Conservation (phyloP, 2,888 invertebrate genomes). For the Leptopilina syphax region DNA sequence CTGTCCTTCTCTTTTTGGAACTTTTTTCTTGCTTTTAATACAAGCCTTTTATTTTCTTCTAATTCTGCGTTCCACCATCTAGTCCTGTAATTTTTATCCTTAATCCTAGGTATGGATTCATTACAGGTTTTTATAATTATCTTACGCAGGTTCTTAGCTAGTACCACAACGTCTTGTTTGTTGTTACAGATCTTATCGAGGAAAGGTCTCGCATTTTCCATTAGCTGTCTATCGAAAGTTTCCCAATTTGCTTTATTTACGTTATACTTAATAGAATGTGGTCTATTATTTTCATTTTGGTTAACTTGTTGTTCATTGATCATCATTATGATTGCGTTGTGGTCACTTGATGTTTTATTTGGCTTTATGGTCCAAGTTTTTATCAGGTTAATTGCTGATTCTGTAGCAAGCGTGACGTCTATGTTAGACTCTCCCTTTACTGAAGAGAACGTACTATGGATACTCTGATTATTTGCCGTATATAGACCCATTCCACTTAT, state of each 20-base stretch:
- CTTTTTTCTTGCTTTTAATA: too few species aligned
- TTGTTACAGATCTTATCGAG: too few species aligned
- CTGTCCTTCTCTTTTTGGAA: too few species aligned
- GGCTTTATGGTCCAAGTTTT: neutral
- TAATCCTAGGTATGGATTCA: too few species aligned
- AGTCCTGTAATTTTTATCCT: too few species aligned
- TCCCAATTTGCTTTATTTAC: constrained; percentile 13
- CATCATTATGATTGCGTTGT: neutral
- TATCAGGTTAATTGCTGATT: neutral
- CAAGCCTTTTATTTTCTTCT: too few species aligned
- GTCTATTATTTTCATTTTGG: neutral
- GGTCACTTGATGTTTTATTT: constrained; percentile 20
- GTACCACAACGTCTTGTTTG: too few species aligned
- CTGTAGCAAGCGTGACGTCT: neutral
- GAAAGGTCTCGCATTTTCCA: neutral
- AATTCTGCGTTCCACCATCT: too few species aligned
- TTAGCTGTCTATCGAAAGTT: neutral
- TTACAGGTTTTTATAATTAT: neutral
- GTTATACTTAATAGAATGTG: neutral
- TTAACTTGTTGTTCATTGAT: neutral
- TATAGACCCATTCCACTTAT: constrained; percentile 32
- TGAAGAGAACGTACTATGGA: neutral
- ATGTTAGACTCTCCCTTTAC: constrained; percentile 30
- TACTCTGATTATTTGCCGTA: neutral
- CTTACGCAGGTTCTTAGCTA: neutral